Evolutionary conservation across 2,797 vertebrate species (phyloP).

Genomic region (Sebastes kiyomatsui): DNA sequence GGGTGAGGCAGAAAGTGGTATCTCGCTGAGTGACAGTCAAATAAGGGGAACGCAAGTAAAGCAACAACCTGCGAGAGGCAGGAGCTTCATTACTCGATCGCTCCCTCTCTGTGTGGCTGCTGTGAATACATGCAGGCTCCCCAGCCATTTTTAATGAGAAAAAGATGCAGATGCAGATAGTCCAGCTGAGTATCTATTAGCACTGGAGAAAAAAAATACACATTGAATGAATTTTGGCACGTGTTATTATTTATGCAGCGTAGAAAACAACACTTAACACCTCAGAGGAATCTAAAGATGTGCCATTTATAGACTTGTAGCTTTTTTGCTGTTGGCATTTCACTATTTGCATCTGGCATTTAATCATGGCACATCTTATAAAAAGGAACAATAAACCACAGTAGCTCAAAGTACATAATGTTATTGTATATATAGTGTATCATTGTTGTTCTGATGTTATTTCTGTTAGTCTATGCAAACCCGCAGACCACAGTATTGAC

Average conservation of each 20-base stretch:
- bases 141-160: conserved; percentile 73
- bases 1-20: conserved; percentile 52
- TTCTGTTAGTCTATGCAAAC: conserved; percentile 1
- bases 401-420: background rate
- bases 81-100: conserved; percentile 59
- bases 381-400: background rate
- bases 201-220: conserved; percentile 15
- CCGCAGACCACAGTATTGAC: background rate
- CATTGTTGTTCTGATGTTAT: background rate
- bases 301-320: conserved; percentile 26
- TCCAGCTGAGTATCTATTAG: conserved; percentile 69
- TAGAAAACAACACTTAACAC: conserved; percentile 43
- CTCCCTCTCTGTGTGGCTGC: conserved; percentile 40
- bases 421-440: background rate
- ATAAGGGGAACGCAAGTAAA: conserved; percentile 56
- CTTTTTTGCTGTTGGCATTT: conserved; percentile 25
- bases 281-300: conserved; percentile 22
- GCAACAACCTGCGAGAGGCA: conserved; percentile 61
- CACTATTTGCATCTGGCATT: conserved; percentile 26
- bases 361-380: background rate
- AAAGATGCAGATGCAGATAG: conserved; percentile 71
- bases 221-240: conserved; percentile 33
- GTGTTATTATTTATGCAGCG: conserved; percentile 33
- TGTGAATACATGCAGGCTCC: conserved; percentile 56
- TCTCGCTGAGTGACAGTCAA: conserved; percentile 72